A percentile compares a stretch with the other conserved stretches of the same genome.
phyloP scores from a whole-genome alignment of 2,113 vertebrate genomes.

The Mesitornis unicolor region DNA sequence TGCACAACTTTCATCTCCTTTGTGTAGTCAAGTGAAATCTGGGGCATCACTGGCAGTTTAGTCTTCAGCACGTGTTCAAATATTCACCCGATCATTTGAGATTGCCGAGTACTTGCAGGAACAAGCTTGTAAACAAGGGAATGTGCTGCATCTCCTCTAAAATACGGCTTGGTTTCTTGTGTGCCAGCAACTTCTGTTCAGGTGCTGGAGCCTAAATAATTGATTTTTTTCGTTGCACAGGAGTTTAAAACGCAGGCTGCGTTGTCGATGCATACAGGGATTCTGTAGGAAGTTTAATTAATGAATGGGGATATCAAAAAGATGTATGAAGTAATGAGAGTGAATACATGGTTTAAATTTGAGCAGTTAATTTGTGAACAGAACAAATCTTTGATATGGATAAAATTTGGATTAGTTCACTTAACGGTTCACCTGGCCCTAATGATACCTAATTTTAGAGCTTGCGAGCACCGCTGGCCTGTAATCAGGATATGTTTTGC shows the following conservation, averaged over 20 bases:
- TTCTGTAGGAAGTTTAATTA: neutral
- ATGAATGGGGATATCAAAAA: neutral
- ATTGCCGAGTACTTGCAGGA: neutral
- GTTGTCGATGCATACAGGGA: accelerated
- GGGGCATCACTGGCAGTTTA: neutral
- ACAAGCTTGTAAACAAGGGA: neutral
- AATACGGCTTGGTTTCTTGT: neutral
- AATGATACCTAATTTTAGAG: slow-evolving; percentile 41
- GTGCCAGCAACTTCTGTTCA: neutral
- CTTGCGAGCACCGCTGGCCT: slow-evolving; percentile 38
- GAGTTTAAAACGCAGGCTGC: neutral
- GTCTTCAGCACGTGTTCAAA: neutral
- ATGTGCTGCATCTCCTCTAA: neutral
- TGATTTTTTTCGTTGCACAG: neutral
- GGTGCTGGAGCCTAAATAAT: neutral
- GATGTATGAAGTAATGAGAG: neutral
- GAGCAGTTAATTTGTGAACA: neutral
- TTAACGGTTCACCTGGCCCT: slow-evolving; percentile 9
- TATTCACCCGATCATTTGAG: neutral
- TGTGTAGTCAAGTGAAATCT: neutral
- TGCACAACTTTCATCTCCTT: neutral
- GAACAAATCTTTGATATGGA: neutral
- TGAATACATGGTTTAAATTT: neutral
- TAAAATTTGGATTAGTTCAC: slow-evolving; percentile 46
- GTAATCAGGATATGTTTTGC: slow-evolving; percentile 65